phyloP scores from a whole-genome alignment of 2,113 vertebrate species.

The Hymenochirus boettgeri region DNA sequence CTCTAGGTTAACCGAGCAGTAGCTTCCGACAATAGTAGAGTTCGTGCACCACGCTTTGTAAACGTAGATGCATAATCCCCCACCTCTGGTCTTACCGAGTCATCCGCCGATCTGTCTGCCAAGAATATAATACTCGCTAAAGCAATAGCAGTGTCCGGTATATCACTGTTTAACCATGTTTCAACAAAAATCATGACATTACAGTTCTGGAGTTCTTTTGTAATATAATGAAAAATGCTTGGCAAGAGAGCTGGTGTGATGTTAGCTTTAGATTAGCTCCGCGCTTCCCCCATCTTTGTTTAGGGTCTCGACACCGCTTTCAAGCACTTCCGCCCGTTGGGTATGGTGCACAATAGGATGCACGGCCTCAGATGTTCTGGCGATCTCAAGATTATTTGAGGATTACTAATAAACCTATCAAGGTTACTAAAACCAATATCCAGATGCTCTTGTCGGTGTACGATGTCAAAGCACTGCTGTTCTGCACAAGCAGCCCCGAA shows the following conservation, averaged over 20 bases:
- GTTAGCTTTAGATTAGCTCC: constrained; percentile 5
- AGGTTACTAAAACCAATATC: not conserved
- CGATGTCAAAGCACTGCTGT: no score
- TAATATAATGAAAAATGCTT: not conserved
- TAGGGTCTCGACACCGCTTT: not conserved
- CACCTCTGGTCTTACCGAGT: constrained; percentile 3
- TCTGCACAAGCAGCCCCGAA: no score
- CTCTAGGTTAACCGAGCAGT: not conserved
- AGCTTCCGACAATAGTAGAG: not conserved
- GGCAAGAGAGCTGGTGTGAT: constrained; percentile 4
- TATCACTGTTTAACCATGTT: not conserved
- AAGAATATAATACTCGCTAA: not conserved
- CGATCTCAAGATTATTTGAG: not conserved
- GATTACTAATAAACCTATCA: not conserved
- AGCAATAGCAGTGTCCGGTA: not conserved
- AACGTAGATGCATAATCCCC: not conserved
- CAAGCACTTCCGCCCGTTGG: constrained; percentile 3
- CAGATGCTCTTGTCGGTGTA: no score
- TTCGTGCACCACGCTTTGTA: not conserved
- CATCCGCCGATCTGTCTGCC: not conserved
- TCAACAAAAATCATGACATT: not conserved
- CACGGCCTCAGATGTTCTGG: not conserved
- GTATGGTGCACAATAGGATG: not conserved
- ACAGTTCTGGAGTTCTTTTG: not conserved
- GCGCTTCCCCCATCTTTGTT: constrained; percentile 2